Conservation (phyloP, 2,888 invertebrate species). For the Eubasilissa splendida region DNA sequence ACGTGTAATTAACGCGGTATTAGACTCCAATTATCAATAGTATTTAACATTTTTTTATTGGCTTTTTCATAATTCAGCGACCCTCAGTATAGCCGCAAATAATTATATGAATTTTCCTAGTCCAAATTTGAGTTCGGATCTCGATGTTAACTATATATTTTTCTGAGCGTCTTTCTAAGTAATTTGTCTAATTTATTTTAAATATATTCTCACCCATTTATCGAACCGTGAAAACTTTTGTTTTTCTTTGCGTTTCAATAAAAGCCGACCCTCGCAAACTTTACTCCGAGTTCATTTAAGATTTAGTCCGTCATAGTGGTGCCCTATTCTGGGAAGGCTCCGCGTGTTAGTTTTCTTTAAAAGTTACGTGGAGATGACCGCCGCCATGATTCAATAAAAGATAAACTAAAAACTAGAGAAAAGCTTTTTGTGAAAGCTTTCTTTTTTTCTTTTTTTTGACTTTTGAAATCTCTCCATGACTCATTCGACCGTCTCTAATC, state of each 20-base stretch:
- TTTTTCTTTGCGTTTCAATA: constrained; percentile 18
- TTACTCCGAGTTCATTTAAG: constrained; percentile 2
- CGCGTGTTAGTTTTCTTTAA: background rate
- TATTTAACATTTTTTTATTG: no score
- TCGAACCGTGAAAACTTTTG: background rate
- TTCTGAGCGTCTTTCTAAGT: no score
- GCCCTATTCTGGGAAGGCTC: constrained; percentile 1
- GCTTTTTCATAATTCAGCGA: no score
- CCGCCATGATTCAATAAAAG: background rate
- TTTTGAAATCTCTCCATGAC: background rate
- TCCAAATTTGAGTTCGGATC: no score
- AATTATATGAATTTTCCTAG: no score
- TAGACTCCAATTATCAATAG: no score
- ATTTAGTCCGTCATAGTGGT: constrained; percentile 8
- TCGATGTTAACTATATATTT: no score
- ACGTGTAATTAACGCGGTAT: no score
- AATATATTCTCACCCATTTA: no score
- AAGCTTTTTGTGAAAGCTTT: background rate
- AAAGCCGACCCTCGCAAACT: constrained; percentile 3
- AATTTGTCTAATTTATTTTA: no score
- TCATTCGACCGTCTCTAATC: background rate
- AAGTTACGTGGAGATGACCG: background rate
- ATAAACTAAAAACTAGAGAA: background rate
- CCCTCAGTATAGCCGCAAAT: no score
- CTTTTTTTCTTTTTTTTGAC: background rate